These are phyloP conservation scores for Hypocryptadius cinnamomeus DNA, from an alignment of 2,113 vertebrate genomes.

Conservation along the genomic window DNA sequence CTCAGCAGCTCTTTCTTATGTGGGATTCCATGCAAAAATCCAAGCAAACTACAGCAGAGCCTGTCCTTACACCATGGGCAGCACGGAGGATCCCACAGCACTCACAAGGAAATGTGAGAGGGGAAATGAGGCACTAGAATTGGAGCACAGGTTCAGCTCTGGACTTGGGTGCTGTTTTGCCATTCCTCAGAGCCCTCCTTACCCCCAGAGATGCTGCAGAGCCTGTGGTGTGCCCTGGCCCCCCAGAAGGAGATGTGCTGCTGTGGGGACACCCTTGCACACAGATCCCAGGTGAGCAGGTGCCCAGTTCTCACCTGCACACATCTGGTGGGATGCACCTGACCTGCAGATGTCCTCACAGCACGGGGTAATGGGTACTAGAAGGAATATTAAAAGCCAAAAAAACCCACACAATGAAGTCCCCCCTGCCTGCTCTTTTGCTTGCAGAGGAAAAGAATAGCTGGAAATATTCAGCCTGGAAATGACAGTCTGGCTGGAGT, in stretches of 20 bases:
- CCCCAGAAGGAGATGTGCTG: neutral
- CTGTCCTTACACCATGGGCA: fast-evolving
- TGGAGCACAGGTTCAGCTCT: fast-evolving
- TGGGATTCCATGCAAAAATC: neutral
- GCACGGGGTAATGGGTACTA: fast-evolving
- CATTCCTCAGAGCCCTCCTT: neutral
- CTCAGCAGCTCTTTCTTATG: neutral
- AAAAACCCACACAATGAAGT: neutral
- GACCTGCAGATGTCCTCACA: neutral
- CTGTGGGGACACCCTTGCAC: neutral
- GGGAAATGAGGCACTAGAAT: neutral
- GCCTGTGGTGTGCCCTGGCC: neutral
- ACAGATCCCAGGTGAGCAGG: neutral
- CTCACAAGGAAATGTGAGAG: neutral
- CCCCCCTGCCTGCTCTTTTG: neutral
- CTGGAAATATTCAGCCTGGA: neutral
- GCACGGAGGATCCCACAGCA: neutral
- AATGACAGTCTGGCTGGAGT: neutral
- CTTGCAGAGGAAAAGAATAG: neutral
- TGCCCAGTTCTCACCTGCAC: neutral
- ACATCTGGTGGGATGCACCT: neutral
- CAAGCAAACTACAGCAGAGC: neutral
- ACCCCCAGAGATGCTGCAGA: neutral
- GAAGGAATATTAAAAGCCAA: neutral
- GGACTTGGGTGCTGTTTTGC: neutral